phyloP scores from a whole-genome alignment of 2,888 invertebrate species.

The Erannis defoliaria region DNA sequence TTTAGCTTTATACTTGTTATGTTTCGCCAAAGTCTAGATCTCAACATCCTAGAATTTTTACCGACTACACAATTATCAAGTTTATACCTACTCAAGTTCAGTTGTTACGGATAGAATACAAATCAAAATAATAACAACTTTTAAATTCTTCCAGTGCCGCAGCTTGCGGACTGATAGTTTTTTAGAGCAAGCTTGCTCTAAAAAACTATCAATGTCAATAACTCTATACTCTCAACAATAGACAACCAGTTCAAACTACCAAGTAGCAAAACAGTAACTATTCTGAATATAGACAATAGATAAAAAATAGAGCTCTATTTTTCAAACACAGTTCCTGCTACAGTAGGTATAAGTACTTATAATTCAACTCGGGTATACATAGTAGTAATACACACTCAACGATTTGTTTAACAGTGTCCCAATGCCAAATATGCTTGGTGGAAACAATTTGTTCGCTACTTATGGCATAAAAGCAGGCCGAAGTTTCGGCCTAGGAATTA shows the following conservation, averaged over 20 bases:
- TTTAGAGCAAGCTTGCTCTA: slow-evolving; percentile 12
- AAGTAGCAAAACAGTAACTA: slow-evolving; percentile 25
- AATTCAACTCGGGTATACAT: slow-evolving; percentile 68
- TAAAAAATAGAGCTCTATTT: slow-evolving; percentile 3
- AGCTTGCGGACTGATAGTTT: no score
- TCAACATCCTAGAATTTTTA: neutral
- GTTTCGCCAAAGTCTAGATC: neutral
- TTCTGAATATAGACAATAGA: slow-evolving; percentile 30
- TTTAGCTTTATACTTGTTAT: neutral
- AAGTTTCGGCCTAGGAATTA: slow-evolving; percentile 41
- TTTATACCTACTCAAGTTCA: neutral
- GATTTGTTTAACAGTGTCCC: slow-evolving; percentile 72
- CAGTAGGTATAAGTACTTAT: slow-evolving; percentile 44
- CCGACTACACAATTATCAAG: neutral
- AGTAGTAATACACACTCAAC: slow-evolving; percentile 76
- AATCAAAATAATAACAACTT: slow-evolving; percentile 5
- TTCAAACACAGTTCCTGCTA: slow-evolving; percentile 4
- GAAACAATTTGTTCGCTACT: slow-evolving; percentile 76
- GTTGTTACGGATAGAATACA: neutral
- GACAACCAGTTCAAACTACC: slow-evolving; percentile 20
- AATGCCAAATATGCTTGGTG: slow-evolving; percentile 80
- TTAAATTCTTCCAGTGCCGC: slow-evolving; percentile 12
- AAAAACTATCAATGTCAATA: slow-evolving; percentile 29
- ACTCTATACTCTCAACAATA: slow-evolving; percentile 20
- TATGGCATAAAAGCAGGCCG: slow-evolving; percentile 76